Percentiles rank a stretch among this genome's conserved stretches.
These are phyloP conservation scores for Centropus bengalensis DNA, from an alignment of 2,113 vertebrate species.

Conservation along the genomic window DNA sequence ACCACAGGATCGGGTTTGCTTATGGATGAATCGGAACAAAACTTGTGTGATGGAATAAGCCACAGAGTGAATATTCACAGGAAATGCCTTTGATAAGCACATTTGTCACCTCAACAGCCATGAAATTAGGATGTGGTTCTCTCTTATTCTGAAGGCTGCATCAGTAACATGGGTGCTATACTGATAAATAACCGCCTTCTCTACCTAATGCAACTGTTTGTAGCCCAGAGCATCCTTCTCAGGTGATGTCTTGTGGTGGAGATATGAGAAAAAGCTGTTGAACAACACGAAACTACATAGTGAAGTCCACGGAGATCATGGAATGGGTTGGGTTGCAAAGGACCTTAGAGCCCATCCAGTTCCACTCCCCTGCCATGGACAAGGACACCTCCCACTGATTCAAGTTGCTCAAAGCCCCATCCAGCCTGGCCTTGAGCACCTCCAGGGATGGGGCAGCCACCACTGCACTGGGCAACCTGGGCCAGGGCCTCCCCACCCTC, in stretches of 20 bases:
- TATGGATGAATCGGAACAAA: background rate
- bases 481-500: too few species aligned
- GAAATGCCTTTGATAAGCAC: background rate
- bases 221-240: background rate
- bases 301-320: background rate
- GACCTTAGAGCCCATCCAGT: too few species aligned
- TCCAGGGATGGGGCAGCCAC: too few species aligned
- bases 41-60: background rate
- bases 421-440: too few species aligned
- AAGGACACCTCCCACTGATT: too few species aligned
- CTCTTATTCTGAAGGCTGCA: background rate
- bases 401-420: too few species aligned
- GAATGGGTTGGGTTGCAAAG: too few species aligned
- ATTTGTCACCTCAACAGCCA: background rate
- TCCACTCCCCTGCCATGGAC: too few species aligned
- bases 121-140: background rate
- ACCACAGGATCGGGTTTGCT: background rate
- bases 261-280: background rate
- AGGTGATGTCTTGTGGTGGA: background rate
- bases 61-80: background rate
- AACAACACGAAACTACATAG: background rate
- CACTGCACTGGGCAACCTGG: too few species aligned
- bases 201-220: background rate
- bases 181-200: background rate
- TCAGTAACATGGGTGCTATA: background rate